Evolutionary conservation across 2,113 vertebrate genomes (phyloP).

Genomic region (Cariama cristata): DNA sequence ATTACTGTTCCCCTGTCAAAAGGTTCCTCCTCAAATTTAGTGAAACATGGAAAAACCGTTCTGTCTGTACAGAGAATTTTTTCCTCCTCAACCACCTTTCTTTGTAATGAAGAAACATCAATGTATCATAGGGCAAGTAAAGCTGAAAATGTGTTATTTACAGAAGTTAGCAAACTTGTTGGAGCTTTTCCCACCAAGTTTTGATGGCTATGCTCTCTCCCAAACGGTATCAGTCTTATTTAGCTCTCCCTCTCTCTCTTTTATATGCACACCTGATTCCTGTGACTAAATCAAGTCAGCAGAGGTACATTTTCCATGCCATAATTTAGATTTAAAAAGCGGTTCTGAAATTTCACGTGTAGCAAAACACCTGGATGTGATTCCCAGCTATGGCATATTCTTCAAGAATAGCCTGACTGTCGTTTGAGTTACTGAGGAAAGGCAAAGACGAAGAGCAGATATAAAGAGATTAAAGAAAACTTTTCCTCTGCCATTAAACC

Average conservation of each 20-base stretch:
- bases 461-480: neutral
- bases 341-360: neutral
- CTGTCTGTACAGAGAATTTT: neutral
- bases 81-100: neutral
- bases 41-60: neutral
- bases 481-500: neutral
- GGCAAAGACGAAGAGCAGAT: neutral
- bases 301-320: neutral
- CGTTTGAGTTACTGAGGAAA: neutral
- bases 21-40: neutral
- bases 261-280: neutral
- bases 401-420: neutral
- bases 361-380: neutral
- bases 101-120: neutral
- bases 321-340: neutral
- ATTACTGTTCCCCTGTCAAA: neutral
- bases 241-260: neutral
- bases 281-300: neutral
- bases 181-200: neutral
- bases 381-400: neutral
- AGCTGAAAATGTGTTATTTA: neutral
- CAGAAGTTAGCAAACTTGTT: neutral
- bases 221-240: neutral
- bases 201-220: neutral
- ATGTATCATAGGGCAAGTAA: neutral